A percentile compares a stretch with the other conserved stretches of the same genome.
These are phyloP conservation scores for Rutpela maculata DNA, from an alignment of 2,888 invertebrate species.

Conservation along the genomic window DNA sequence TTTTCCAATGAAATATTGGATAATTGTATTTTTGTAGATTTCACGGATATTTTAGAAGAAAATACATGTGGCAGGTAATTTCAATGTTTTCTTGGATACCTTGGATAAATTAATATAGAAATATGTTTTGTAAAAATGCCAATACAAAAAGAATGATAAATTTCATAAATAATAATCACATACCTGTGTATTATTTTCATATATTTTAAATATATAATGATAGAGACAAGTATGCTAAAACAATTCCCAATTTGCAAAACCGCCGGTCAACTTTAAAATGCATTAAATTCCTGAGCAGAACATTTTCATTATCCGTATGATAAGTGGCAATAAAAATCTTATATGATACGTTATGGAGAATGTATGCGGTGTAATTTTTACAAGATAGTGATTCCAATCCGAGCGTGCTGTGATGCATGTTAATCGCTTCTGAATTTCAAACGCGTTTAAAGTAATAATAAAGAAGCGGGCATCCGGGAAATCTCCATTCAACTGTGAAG, in stretches of 20 bases:
- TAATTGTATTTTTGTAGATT: no score
- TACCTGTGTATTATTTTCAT: no score
- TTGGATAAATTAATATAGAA: no score
- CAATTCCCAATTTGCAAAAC: constrained; percentile 35
- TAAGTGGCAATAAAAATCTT: constrained; percentile 47
- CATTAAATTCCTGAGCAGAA: constrained; percentile 31
- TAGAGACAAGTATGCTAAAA: not conserved
- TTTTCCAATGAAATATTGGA: no score
- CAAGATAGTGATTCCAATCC: constrained; percentile 44
- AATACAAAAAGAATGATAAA: no score
- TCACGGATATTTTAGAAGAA: no score
- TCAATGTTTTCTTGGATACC: no score
- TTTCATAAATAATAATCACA: no score
- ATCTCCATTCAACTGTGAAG: constrained; percentile 68
- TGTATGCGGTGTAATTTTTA: constrained; percentile 36
- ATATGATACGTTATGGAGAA: constrained; percentile 41
- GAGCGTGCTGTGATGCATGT: constrained; percentile 57
- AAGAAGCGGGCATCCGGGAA: constrained; percentile 68
- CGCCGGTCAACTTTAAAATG: constrained; percentile 21
- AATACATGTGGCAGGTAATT: no score
- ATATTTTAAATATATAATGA: not conserved
- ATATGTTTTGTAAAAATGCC: no score
- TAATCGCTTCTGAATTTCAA: constrained; percentile 65
- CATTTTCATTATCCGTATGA: constrained; percentile 49
- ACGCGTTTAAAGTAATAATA: constrained; percentile 63